Conservation (phyloP, 1,140 invertebrate genomes). For the Ostrea edulis region DNA sequence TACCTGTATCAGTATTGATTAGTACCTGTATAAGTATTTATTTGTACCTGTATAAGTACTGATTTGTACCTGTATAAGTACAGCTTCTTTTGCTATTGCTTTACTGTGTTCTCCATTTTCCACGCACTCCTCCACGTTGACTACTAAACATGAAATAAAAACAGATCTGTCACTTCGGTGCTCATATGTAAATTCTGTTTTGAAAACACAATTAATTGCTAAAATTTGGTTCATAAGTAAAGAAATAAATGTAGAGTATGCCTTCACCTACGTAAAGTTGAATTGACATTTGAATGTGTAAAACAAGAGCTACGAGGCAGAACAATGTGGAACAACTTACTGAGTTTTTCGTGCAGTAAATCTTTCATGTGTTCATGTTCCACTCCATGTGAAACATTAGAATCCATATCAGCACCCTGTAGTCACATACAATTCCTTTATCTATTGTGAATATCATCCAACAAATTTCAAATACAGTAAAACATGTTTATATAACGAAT, state of each 20-base stretch:
- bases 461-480: not conserved
- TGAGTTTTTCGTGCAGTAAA: slow-evolving; percentile 46
- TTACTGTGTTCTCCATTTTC: slow-evolving; percentile 55
- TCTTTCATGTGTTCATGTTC: slow-evolving; percentile 72
- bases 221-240: no score
- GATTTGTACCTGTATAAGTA: slow-evolving; percentile 32
- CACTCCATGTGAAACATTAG: slow-evolving; percentile 68
- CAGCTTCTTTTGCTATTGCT: slow-evolving; percentile 56
- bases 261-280: no score
- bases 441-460: not conserved
- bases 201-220: no score
- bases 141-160: slow-evolving; percentile 60
- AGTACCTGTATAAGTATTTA: not conserved
- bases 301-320: no score
- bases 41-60: not conserved
- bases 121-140: slow-evolving; percentile 67
- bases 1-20: no score
- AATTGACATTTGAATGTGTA: no score
- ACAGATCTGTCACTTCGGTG: not conserved
- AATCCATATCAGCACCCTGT: slow-evolving; percentile 47
- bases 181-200: not conserved
- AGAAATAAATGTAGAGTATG: no score
- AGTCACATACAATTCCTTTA: not conserved
- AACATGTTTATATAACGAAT: not conserved
- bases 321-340: not conserved